Conservation (phyloP, 1,140 invertebrate genomes). For the Atta texana region DNA sequence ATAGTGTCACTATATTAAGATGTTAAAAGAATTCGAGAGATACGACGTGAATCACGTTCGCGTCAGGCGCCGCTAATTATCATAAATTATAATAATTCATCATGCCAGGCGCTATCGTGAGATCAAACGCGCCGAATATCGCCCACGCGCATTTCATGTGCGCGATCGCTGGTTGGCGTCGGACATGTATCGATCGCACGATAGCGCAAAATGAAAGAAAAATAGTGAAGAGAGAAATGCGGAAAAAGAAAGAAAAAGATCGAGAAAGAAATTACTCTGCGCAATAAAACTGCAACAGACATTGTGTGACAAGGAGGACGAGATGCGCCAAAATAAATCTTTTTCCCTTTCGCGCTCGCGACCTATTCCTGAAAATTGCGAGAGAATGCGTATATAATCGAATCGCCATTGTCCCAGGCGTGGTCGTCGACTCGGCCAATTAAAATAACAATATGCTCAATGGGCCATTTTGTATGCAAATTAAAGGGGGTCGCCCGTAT, state of each 20-base stretch:
- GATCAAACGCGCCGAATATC: conserved; percentile 55
- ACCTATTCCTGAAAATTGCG: conserved; percentile 53
- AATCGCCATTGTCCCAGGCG: conserved; percentile 62
- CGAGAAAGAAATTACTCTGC: conserved; percentile 41
- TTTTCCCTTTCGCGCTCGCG: background rate
- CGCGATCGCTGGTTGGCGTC: background rate
- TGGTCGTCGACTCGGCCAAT: conserved; percentile 59
- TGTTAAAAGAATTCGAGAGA: background rate
- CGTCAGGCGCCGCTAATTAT: conserved; percentile 53
- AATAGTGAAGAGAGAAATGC: background rate
- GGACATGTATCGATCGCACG: conserved; percentile 27
- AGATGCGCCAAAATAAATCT: conserved; percentile 65
- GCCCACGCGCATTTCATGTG: conserved; percentile 2
- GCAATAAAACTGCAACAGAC: conserved; percentile 38
- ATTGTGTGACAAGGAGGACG: background rate
- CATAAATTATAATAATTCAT: conserved; percentile 70
- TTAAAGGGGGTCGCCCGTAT: conserved; percentile 66
- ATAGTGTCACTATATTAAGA: background rate
- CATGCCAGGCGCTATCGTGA: conserved; percentile 34
- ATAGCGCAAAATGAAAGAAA: conserved; percentile 4
- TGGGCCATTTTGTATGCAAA: conserved; percentile 74
- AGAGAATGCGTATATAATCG: conserved; percentile 69
- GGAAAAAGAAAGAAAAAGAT: background rate
- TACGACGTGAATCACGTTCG: background rate
- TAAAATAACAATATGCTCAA: conserved; percentile 77